Base-by-base conservation (phyloP, 1,140 invertebrate genomes). In the Drosophila bocqueti region DNA sequence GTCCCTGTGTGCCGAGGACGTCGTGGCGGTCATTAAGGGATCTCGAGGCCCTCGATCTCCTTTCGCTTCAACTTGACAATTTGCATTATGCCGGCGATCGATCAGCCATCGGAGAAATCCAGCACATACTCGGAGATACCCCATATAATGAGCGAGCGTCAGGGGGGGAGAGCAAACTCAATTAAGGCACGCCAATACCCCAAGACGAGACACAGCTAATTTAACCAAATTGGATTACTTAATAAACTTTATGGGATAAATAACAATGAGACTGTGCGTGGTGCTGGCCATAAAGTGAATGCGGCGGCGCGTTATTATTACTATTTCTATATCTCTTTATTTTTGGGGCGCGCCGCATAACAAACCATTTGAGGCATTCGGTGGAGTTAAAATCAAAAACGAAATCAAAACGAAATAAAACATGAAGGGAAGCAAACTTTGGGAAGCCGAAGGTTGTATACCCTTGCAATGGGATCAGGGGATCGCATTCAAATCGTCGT, bases 171-270 rank as follows among this genome's bases (percentile, higher is more conserved):
- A 66, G 58, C 63, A 89, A 87, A 82, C 83, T 79, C 87, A 91
- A 91, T 91, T 91, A 87, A 87, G 86, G 58, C 61, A 38, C 11
- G 46, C 58, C 52, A 49, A 64, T 50, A 71, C 63, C 7, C 47
- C 49, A 18, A 65, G 42, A 38, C 29, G 61, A 59, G 80, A 90
- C 75, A 76, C 67, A 81, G 83, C 83, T 92, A 92, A 92, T 92
- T 92, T 91, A 90, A 79, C 80, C 91, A 87, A 92, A 91, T 92
- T 92, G 91, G 91, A 92, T 92, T 92, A 92, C 91, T 91, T 87
- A 92, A 92, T 92, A 91, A 78, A 91, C 86, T 92, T 92, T 92
- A 90, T 91, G 79, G 85, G 81, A 91, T 85, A 90, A 85, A 90
- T 85, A 90, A 85, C 76, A 79, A 74, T 67, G 81, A 59, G 66